Evolutionary conservation across 2,797 vertebrate genomes (phyloP), one percentile per base, ranked within the genome.

Genomic region (Hydrolagus colliei): DNA sequence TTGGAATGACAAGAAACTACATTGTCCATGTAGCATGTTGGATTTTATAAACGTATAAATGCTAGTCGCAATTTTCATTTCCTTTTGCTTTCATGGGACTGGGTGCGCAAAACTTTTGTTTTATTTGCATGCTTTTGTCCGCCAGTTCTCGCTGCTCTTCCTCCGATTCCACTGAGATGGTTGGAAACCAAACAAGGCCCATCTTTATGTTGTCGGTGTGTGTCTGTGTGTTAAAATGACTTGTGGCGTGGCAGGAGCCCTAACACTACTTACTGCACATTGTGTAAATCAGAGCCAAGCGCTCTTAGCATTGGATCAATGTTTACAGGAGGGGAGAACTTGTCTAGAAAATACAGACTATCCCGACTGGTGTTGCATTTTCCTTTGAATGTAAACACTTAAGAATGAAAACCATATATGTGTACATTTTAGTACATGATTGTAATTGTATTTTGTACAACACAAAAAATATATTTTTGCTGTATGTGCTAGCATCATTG

Each of bases 341-440:
- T 11, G 11, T 67, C 9, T 12, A 84, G 18, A 32, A 71, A 35
- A 14, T 41, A 27, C 32, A 16, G 65, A 84, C 65, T 41, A 27
- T 71, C 1, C 41, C 41, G 41, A 87, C 84, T 16, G 73, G 68
- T 86, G 86, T 86, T 86, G 85, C 73, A 63, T 86, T 75, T 32
- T 52, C 52, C 73, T 86, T 71, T 86, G 67, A 82, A 86, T 87
- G 59, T 85, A 89, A 86, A 67, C 2, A 12, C 22, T 27, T 41
- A 92, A 88, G 88, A 89, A 91, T 89, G 72, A 86, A 91, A 90
- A 94, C 41, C 6, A 52, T 91, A 89, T 90, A 88, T 92, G 91
- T 94, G 94, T 95, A 95, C 93, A 93, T 94, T 96, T 96, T 95
- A 93, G 94, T 96, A 96, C 95, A 94, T 94, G 92, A 92, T 91